Evolutionary conservation across 2,888 invertebrate species (phyloP).

Genomic region (Drosophila buzzatii): DNA sequence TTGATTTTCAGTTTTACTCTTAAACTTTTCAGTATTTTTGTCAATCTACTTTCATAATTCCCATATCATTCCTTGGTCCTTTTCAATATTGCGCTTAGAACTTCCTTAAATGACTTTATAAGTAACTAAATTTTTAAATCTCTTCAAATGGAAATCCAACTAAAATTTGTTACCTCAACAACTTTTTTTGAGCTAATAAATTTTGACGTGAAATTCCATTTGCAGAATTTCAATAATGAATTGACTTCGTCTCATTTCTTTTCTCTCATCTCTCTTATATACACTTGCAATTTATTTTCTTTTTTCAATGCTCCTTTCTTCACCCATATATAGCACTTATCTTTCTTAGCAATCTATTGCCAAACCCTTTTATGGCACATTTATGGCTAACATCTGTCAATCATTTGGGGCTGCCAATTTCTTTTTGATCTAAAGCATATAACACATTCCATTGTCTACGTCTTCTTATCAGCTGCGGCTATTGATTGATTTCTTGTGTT

Average conservation of each 20-base stretch:
- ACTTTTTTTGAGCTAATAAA: not conserved
- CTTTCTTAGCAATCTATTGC: not conserved
- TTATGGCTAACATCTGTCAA: conserved; percentile 25
- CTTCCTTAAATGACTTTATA: not conserved
- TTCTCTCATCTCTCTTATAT: not conserved
- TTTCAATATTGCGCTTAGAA: not conserved
- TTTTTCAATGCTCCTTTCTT: too few species aligned
- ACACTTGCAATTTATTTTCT: not conserved
- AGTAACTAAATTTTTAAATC: not conserved
- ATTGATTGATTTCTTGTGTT: conserved; percentile 59
- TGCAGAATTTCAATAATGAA: not conserved
- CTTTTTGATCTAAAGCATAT: conserved; percentile 22
- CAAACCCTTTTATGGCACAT: conserved; percentile 14
- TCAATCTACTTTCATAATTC: too few species aligned
- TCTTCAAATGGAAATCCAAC: not conserved
- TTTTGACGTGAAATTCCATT: not conserved
- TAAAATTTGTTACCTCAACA: not conserved
- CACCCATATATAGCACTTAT: not conserved
- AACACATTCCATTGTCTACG: not conserved
- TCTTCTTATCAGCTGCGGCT: conserved; percentile 40
- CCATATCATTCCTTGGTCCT: too few species aligned
- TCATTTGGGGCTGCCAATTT: conserved; percentile 42
- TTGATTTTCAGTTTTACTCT: not conserved
- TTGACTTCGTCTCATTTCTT: not conserved
- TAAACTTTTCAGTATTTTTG: not conserved